These are phyloP conservation scores for Euclidia mi DNA, from an alignment of 2,888 invertebrate species.

Conservation along the genomic window DNA sequence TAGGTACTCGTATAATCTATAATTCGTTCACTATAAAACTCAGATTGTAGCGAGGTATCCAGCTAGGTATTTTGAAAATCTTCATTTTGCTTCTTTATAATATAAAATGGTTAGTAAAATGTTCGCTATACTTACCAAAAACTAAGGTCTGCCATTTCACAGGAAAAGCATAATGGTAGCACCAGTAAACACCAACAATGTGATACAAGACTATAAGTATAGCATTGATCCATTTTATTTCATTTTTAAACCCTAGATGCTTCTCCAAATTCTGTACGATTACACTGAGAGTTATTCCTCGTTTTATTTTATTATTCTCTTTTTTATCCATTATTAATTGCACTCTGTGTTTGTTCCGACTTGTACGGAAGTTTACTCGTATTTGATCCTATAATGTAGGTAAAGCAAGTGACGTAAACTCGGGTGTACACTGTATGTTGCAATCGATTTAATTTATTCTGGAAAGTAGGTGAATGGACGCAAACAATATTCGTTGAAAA, in stretches of 20 bases:
- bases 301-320: constrained; percentile 60
- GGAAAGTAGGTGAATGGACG: constrained; percentile 27
- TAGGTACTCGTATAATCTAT: too few relatives aligned
- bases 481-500: constrained; percentile 11
- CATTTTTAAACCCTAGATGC: constrained; percentile 80
- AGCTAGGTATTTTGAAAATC: too few relatives aligned
- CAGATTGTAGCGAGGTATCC: too few relatives aligned
- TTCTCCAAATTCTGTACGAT: constrained; percentile 75
- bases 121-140: constrained; percentile 71
- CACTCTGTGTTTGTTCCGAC: constrained; percentile 25
- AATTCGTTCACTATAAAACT: too few relatives aligned
- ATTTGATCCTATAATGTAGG: constrained; percentile 22
- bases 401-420: constrained; percentile 27
- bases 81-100: too few relatives aligned
- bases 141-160: constrained; percentile 82
- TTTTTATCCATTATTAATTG: constrained; percentile 36
- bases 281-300: constrained; percentile 65
- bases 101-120: too few relatives aligned
- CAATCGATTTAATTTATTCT: constrained; percentile 28
- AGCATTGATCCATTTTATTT: constrained; percentile 82
- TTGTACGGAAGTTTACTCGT: constrained; percentile 9
- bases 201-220: constrained; percentile 78
- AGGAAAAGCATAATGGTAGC: constrained; percentile 78
- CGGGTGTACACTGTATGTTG: constrained; percentile 14
- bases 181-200: constrained; percentile 79